Base-by-base conservation (phyloP, 2,113 vertebrate genomes). In the Xiphorhynchus elegans region DNA sequence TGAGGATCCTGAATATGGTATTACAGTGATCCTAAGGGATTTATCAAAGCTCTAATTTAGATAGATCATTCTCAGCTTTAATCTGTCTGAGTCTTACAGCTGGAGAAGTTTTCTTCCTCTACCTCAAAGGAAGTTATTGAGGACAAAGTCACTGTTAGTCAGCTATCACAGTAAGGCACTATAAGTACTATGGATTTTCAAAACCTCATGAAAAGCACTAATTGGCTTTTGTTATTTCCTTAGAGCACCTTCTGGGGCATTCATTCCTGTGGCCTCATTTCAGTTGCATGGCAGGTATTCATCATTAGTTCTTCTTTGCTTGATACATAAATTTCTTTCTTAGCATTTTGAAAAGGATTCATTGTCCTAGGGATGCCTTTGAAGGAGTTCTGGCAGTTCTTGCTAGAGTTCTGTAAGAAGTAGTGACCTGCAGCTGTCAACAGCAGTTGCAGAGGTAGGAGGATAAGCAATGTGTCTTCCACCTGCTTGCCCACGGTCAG, bases 191-290 rank as follows among this genome's bases (percentile, higher is more conserved):
- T 28, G 60, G 47, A 37, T 46, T 46, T 73, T 49, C 53, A 83
- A 75, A 86, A 84, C 10, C 11, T 13, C 10, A 9, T 50, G 44
- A 58, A 84, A 90, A 87, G 37, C 31, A 23, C 49, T 89, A 84
- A 95, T 44, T 91, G 70, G 56, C 62, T 87, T 89, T 68, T 94
- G 31, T 84, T 83, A 79, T 79, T 95, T 93, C 66, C 46, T 82
- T 56, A 62, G 70, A 89, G 19, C 46, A 83, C 37, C 46, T 89
- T 94, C 63, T 58, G 50, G 31, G 76, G 18, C 40, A 44, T 77
- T 90, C 23, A 75, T 68, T 95, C 10, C 16, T 37, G 21, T 76
- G 78, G 44, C 53, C 70, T 92, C 40, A 87, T 85, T 95, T 95
- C 62, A 75, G 62, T 62, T 79, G 31, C 74, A 23, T 91, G 75